A percentile compares a stretch with the other conserved stretches of the same genome.
These are phyloP conservation scores for Trichogramma pretiosum DNA, from an alignment of 1,140 invertebrate species.

Conservation along the genomic window DNA sequence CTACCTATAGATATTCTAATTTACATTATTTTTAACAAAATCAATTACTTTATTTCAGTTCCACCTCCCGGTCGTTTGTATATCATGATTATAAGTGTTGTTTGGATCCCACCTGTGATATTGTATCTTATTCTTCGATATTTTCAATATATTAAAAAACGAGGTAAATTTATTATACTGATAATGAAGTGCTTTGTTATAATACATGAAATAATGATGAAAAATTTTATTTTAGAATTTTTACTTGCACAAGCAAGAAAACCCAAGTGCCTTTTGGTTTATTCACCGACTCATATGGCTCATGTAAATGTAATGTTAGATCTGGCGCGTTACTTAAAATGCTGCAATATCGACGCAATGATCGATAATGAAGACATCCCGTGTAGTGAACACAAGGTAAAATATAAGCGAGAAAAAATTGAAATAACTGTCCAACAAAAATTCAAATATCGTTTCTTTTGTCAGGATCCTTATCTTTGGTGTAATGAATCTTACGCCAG, in stretches of 20 bases:
- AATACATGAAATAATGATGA: not conserved
- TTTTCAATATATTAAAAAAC: conserved; percentile 34
- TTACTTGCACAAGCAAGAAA: too few species aligned
- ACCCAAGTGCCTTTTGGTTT: conserved; percentile 37
- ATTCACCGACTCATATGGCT: conserved; percentile 31
- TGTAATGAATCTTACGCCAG: conserved; percentile 35
- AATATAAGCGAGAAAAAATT: conserved; percentile 5
- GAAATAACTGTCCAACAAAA: not conserved
- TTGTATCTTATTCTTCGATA: conserved; percentile 33
- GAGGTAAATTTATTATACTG: conserved; percentile 18
- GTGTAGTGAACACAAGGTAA: conserved; percentile 30
- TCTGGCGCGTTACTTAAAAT: conserved; percentile 33
- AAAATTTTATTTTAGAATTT: not conserved
- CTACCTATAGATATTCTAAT: not conserved
- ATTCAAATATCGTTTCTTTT: conserved; percentile 5
- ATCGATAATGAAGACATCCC: conserved; percentile 35
- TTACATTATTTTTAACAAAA: not conserved
- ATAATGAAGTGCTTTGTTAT: not conserved
- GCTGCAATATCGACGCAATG: conserved; percentile 37
- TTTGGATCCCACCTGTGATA: conserved; percentile 40
- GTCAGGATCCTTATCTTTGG: conserved; percentile 36
- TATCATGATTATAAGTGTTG: conserved; percentile 41
- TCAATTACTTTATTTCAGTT: conserved; percentile 25
- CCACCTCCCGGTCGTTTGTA: conserved; percentile 29
- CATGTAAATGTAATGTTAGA: conserved; percentile 37